These are phyloP conservation scores for Notiomystis cincta DNA, from an alignment of 2,113 vertebrate species.

Conservation along the genomic window DNA sequence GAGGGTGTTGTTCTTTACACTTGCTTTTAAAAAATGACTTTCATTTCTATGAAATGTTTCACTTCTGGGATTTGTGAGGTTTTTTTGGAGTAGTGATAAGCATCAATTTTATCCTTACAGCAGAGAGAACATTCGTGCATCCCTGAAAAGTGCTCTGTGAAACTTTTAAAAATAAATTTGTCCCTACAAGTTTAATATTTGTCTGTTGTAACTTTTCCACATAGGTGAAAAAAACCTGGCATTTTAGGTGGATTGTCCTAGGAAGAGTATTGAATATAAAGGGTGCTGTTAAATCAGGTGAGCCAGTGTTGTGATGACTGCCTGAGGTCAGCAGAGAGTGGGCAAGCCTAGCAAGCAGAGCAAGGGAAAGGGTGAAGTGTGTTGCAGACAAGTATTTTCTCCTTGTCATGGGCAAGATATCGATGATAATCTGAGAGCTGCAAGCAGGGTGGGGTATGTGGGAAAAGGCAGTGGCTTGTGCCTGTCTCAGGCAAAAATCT, in stretches of 20 bases:
- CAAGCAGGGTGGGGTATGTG: neutral
- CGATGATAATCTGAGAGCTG: neutral
- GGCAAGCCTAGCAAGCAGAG: neutral
- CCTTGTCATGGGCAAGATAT: neutral
- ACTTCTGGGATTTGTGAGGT: neutral
- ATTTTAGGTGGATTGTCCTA: neutral
- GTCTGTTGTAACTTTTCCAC: neutral
- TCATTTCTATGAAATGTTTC: neutral
- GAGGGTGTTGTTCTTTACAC: neutral
- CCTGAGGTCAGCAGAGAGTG: neutral
- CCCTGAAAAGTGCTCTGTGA: neutral
- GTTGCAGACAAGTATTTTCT: neutral
- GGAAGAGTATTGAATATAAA: neutral
- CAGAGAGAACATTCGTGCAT: rapidly evolving
- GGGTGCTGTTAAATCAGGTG: neutral
- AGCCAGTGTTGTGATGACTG: neutral
- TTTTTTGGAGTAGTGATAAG: neutral
- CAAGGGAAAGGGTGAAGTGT: neutral
- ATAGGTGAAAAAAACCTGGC: rapidly evolving
- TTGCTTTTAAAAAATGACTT: neutral
- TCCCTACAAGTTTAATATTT: neutral
- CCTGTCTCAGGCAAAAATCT: neutral
- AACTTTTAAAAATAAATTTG: neutral
- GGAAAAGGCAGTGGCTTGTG: neutral
- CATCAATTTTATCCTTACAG: neutral